Base-by-base conservation (phyloP, 2,888 invertebrate species). In the Melanophora roralis region DNA sequence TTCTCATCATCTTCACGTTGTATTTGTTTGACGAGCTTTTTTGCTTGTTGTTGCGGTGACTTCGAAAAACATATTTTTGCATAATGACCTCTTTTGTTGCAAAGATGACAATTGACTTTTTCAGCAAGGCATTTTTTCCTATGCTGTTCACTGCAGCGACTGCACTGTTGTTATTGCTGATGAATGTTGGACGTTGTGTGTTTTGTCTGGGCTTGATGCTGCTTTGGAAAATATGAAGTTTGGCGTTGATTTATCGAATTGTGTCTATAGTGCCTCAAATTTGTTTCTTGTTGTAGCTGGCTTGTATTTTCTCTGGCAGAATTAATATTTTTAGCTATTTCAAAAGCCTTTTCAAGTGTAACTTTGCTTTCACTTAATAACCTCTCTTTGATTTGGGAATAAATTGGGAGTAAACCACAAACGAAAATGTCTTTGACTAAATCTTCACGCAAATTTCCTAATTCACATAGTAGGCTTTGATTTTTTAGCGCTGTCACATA, bases 31-130 rank as follows among this genome's bases (percentile, higher is more conserved):
- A 27, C 6, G 27, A 27, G 27, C 27, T 27, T 27, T 27, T n/a
- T 14, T n/a, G 6, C 4, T 7, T 32, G 45, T 14, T 45, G 45
- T 32, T 45, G 47, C 32, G 34, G 16, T 19, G 34, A 21, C 16
- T 57, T 38, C 5, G 36, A 57, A 36, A 57, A 57, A n/a, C 36
- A 36, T 16, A 51, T 53, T 27, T 27, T 27, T 27, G 27, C 27
- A 27, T 27, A 27, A 6, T 27, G 27, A 6, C 27, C 27, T 27
- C 19, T 59, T 21, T 21, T 59, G 32, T 55, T 64, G 71, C 72
- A 53, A 59, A 47, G 67, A 62, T 60, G 53, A 49, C 57, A 57
- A 68, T 27, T 38, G 14, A 55, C 23, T 8, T 49, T 49, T 12
- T 49, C 23, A 23, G 49, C 23, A 27, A 14, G 27, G 27, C 51